A percentile compares a stretch with the other conserved stretches of the same genome.
Evolutionary conservation across 2,888 invertebrate genomes (phyloP).

Genomic region (Lasioglossum marginatum): DNA sequence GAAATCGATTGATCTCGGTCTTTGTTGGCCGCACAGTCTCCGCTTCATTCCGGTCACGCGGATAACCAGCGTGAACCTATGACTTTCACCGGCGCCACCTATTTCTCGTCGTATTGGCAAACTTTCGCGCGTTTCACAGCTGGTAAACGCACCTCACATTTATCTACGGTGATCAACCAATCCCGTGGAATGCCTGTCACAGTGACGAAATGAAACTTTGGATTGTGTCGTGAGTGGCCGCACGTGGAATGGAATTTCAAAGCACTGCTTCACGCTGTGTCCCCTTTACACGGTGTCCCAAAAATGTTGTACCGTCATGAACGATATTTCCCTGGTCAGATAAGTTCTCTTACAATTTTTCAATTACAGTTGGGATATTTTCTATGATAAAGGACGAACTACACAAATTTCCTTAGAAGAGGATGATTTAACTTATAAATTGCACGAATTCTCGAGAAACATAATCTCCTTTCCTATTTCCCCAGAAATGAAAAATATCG

Average conservation of each 20-base stretch:
- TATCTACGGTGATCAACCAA: conserved; percentile 30
- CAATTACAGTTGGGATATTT: not conserved
- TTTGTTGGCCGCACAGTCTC: conserved; percentile 30
- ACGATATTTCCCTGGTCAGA: not conserved
- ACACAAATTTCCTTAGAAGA: too few relatives aligned
- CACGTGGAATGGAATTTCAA: conserved; percentile 26
- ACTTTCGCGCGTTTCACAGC: conserved; percentile 37
- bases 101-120: conserved; percentile 24
- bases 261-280: not conserved
- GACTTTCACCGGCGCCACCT: conserved; percentile 43
- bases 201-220: conserved; percentile 21
- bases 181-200: not conserved
- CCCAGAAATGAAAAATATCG: too few relatives aligned
- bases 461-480: too few relatives aligned
- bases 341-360: not conserved
- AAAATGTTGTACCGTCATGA: not conserved
- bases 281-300: not conserved
- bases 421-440: too few relatives aligned
- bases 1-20: conserved; percentile 61
- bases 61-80: conserved; percentile 52
- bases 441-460: too few relatives aligned
- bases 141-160: conserved; percentile 40
- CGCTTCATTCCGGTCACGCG: conserved; percentile 68
- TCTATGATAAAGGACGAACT: too few relatives aligned
- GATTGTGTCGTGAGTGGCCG: conserved; percentile 25